Conservation (phyloP, 2,113 vertebrate genomes). For the Chaetura pelagica region DNA sequence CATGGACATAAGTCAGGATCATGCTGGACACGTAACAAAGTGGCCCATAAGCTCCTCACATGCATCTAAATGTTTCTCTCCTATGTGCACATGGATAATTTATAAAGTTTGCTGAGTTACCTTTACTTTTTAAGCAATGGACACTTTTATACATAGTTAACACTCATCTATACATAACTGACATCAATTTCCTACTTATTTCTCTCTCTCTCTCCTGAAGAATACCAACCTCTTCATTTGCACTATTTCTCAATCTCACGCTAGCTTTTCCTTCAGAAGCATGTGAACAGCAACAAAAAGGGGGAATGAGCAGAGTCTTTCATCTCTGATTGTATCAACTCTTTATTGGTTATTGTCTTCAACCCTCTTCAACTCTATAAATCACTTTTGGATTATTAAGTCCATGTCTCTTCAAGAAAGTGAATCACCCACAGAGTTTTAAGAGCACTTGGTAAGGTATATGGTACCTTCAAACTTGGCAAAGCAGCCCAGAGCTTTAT, state of each 20-base stretch:
- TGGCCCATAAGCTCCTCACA: background rate
- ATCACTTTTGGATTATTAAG: slow-evolving; percentile 6
- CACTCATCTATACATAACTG: slow-evolving; percentile 4
- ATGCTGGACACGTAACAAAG: background rate
- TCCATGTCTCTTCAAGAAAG: background rate
- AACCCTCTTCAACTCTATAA: background rate
- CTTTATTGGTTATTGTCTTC: background rate
- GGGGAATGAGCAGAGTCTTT: background rate
- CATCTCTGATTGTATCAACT: background rate
- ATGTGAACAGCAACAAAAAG: background rate
- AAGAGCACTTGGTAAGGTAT: background rate
- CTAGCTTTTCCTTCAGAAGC: background rate
- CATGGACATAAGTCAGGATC: slow-evolving; percentile 38
- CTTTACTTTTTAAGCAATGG: background rate
- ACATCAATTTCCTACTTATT: slow-evolving; percentile 13
- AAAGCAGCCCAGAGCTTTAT: background rate
- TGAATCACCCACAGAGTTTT: background rate
- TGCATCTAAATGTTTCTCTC: background rate
- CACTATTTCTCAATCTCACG: background rate
- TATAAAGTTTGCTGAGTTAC: slow-evolving; percentile 24
- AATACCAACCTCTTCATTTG: background rate
- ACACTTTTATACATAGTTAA: background rate
- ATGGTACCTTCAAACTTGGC: background rate
- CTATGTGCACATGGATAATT: background rate
- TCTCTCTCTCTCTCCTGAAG: background rate